Evolutionary conservation across 2,113 vertebrate genomes (phyloP).

Genomic region (Grus americana): DNA sequence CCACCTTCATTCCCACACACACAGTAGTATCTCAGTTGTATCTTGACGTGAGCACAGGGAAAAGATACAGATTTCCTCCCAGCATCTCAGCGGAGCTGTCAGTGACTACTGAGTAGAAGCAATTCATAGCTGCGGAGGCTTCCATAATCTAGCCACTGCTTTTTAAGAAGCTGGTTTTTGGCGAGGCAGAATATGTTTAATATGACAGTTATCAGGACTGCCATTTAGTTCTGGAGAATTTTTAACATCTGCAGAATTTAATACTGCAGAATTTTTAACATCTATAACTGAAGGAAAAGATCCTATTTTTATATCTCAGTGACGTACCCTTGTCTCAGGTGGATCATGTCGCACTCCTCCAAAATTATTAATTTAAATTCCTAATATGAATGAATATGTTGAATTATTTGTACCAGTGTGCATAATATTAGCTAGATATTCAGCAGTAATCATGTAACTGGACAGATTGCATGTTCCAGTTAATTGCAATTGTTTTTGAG

Average conservation of each 20-base stretch:
- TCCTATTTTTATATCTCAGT: not conserved
- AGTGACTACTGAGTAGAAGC: not conserved
- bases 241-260: not conserved
- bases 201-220: not conserved
- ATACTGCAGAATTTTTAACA: not conserved
- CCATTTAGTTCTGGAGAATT: not conserved
- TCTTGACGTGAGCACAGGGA: not conserved
- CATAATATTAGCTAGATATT: constrained; percentile 8
- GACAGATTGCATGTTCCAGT: constrained; percentile 22
- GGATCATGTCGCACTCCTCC: not conserved
- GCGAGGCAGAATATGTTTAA: not conserved
- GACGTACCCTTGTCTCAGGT: not conserved
- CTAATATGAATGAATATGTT: not conserved
- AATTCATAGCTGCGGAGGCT: not conserved
- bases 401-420: constrained; percentile 12
- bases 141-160: not conserved
- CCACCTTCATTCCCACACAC: not conserved
- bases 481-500: constrained; percentile 37
- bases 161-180: not conserved
- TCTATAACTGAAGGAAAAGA: not conserved
- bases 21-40: not conserved
- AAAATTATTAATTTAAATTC: not conserved
- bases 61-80: not conserved
- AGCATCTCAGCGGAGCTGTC: not conserved
- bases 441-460: constrained; percentile 7